phyloP scores from a whole-genome alignment of 2,888 invertebrate species.

The Perizoma affinitatum region DNA sequence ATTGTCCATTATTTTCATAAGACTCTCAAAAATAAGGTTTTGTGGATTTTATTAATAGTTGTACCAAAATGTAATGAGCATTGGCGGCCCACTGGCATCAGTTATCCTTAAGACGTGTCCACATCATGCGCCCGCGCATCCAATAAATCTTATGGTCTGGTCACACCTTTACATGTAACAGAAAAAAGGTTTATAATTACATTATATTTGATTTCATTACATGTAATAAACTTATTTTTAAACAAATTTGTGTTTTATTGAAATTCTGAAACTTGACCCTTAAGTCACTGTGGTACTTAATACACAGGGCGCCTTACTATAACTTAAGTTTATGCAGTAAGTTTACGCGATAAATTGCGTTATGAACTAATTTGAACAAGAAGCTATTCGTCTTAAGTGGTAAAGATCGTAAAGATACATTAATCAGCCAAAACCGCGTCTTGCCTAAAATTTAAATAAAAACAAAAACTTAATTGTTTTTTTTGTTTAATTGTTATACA shows the following conservation, averaged over 20 bases:
- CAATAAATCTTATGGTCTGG: constrained; percentile 13
- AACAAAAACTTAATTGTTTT: too few relatives aligned
- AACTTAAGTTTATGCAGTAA: too few relatives aligned
- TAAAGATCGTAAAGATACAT: too few relatives aligned
- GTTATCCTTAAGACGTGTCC: constrained; percentile 41
- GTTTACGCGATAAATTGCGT: too few relatives aligned
- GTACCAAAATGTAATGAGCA: constrained; percentile 47
- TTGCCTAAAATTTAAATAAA: too few relatives aligned
- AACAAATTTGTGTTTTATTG: constrained; percentile 68
- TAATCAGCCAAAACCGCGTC: too few relatives aligned
- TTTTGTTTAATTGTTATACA: too few relatives aligned
- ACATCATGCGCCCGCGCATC: constrained; percentile 1
- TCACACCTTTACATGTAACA: constrained; percentile 60
- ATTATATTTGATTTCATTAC: constrained; percentile 76
- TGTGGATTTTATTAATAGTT: constrained; percentile 42
- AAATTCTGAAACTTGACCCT: background rate
- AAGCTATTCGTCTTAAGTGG: too few relatives aligned
- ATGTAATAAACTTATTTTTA: constrained; percentile 84
- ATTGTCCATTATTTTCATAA: too few relatives aligned
- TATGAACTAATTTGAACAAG: too few relatives aligned
- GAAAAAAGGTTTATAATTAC: constrained; percentile 70
- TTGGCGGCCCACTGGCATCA: constrained; percentile 49
- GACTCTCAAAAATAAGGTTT: background rate
- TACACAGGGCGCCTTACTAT: too few relatives aligned
- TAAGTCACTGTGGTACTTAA: background rate